These are phyloP conservation scores for Empidonax alnorum DNA, from an alignment of 2,113 vertebrate genomes.

Conservation along the genomic window DNA sequence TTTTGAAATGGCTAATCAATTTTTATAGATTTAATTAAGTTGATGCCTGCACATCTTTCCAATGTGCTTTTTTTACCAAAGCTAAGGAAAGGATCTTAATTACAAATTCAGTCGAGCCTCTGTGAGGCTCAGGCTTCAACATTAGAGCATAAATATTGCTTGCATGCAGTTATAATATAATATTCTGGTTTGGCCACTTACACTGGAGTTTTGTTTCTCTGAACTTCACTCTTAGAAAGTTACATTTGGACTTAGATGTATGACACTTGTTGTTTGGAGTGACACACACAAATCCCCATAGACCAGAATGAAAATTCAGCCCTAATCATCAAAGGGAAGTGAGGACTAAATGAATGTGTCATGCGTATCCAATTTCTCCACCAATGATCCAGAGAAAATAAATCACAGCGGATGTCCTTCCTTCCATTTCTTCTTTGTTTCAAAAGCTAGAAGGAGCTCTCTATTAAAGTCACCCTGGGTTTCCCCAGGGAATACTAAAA, in stretches of 20 bases:
- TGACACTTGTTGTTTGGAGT: conserved; percentile 39
- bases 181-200: background rate
- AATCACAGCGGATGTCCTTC: conserved; percentile 48
- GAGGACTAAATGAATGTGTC: conserved; percentile 61
- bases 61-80: background rate
- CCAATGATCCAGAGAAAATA: conserved; percentile 63
- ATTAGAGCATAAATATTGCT: background rate
- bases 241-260: conserved; percentile 51
- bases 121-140: background rate
- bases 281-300: conserved; percentile 59
- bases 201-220: background rate
- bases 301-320: conserved; percentile 63
- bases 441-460: conserved; percentile 12
- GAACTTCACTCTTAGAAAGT: conserved; percentile 36
- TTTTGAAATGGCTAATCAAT: conserved; percentile 38
- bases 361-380: conserved; percentile 52
- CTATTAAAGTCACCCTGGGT: background rate
- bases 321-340: conserved; percentile 71
- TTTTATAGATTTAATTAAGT: conserved; percentile 26
- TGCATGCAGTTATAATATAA: background rate
- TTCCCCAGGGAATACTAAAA: conserved; percentile 17
- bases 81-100: background rate
- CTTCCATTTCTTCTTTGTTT: conserved; percentile 55
- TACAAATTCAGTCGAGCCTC: background rate
- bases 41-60: background rate